Conservation (phyloP, 2,113 vertebrate species). For the Xenopus laevis region DNA sequence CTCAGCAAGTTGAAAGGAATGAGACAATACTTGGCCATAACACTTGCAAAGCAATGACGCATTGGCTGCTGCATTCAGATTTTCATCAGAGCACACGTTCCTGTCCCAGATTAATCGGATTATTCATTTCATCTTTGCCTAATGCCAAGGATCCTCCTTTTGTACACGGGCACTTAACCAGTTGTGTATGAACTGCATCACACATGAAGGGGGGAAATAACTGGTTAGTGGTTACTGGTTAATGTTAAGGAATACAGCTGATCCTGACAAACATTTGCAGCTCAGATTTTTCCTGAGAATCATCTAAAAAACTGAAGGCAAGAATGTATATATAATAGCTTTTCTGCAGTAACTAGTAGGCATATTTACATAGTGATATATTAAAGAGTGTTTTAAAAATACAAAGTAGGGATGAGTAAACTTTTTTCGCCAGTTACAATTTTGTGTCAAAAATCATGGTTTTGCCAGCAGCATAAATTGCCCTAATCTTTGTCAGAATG, state of each 20-base stretch:
- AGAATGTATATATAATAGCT: no score
- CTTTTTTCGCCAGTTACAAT: no score
- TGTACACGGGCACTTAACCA: conserved; percentile 51
- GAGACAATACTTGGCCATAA: conserved; percentile 22
- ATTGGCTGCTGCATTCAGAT: neutral
- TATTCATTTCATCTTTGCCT: conserved; percentile 49
- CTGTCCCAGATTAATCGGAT: conserved; percentile 43
- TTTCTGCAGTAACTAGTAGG: no score
- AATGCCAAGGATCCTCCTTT: conserved; percentile 53
- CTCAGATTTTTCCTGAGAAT: no score
- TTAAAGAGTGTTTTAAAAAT: no score
- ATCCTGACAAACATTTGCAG: conserved; percentile 46
- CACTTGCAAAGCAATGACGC: conserved; percentile 46
- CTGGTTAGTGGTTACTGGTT: conserved; percentile 48
- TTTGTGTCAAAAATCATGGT: no score
- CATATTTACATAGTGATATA: no score
- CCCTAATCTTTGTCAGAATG: no score
- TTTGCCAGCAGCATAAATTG: no score
- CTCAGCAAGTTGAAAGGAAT: conserved; percentile 29
- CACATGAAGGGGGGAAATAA: conserved; percentile 38
- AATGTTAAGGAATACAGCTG: conserved; percentile 45
- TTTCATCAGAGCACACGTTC: conserved; percentile 38
- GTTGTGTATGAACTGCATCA: conserved; percentile 49
- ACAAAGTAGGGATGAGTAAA: no score
- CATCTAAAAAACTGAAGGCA: no score